Evolutionary conservation across 2,888 invertebrate genomes (phyloP), one percentile per base, ranked within the genome.

Genomic region (Agelastica alni): DNA sequence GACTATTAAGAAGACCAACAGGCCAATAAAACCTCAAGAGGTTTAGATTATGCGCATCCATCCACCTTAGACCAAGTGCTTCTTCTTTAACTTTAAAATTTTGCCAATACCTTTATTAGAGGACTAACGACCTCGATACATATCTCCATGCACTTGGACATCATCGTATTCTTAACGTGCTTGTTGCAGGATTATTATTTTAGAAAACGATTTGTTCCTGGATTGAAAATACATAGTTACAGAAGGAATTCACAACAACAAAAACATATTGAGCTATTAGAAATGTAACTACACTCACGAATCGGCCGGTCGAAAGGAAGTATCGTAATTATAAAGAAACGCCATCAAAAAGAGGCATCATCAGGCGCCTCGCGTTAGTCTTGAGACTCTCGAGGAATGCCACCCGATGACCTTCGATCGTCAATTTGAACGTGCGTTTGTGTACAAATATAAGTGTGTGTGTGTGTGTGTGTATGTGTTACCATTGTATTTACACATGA

Each of bases 401-500:
- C 56, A 58, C 59, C 60, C 61, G 70, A 64, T 69, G 70, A 67
- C 71, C 71, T 71, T 71, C 70, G 60, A 59, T 59, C 43, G 53
- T 59, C 56, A 52, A 57, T 52, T 47, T 58, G 58, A 61, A 60
- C 57, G 59, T 59, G 60, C 51, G 47, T 54, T 60, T 58, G 56
- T 56, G 56, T 54, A 60, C 48, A 52, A 49, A 58, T 56, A 58
- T 57, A 47, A 41, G 51, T 48, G 42, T 28, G 42, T 48, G 37
- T 46, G 14, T 13, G 6, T 26, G 26, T 45, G 17, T 53, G 41
- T 45, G 48, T 41, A 48, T 52, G 22, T 54, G 17, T 37, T 37
- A 37, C 17, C n/a, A n/a, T n/a, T 37, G 37, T 37, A 52, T 55
- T 58, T 59, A 56, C 51, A 59, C 59, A 51, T 49, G 56, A 53